Conservation (phyloP, 2,113 vertebrate genomes). For the Periophthalmus modestus region DNA sequence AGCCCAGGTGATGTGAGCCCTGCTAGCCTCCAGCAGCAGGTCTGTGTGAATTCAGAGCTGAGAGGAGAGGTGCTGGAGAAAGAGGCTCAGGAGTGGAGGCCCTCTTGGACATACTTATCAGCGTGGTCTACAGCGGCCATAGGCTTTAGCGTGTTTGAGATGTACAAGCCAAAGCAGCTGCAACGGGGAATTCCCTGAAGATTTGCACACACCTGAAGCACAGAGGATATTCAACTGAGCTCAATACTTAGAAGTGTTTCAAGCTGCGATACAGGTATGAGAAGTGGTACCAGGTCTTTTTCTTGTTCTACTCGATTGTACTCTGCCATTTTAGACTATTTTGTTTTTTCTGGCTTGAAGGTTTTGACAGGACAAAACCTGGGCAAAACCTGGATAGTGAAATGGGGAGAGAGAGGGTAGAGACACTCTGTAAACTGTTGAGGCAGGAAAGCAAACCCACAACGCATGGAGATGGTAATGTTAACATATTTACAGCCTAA, state of each 20-base stretch:
- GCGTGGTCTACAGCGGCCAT: constrained; percentile 40
- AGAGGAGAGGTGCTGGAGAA: constrained; percentile 70
- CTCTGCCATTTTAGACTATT: no score
- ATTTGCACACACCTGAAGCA: constrained; percentile 31
- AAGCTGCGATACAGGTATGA: no score
- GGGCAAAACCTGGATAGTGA: no score
- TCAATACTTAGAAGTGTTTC: not conserved
- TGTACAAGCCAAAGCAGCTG: constrained; percentile 21
- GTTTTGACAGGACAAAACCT: no score
- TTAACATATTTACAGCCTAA: no score
- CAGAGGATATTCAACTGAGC: not conserved
- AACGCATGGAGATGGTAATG: no score
- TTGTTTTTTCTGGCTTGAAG: no score
- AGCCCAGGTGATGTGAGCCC: constrained; percentile 66
- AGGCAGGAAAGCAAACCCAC: no score
- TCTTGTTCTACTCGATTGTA: no score
- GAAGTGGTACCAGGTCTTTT: no score
- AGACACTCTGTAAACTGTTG: no score
- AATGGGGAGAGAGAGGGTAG: no score
- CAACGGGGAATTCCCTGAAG: constrained; percentile 38
- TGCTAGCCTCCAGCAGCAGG: constrained; percentile 12
- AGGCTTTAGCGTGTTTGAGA: not conserved
- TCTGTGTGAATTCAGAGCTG: constrained; percentile 32
- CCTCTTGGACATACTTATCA: constrained; percentile 76
- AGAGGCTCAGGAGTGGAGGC: constrained; percentile 73